Conservation (phyloP, 30 jellyfish, hydroid and myxozoan genomes). For the Hydractinia echinata region DNA sequence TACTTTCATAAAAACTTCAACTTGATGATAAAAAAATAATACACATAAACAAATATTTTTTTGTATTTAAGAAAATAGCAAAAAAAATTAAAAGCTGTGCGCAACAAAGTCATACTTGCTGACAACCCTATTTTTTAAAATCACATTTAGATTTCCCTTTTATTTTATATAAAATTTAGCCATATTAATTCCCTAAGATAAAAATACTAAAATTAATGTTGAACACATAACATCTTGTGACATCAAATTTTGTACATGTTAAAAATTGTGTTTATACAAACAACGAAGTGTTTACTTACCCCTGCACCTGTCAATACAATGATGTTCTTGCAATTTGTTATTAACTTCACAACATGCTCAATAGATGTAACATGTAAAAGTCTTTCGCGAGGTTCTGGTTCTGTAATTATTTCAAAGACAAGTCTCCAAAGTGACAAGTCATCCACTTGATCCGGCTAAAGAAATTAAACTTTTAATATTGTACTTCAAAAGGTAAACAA, state of each 20-base stretch:
- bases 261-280: too few species aligned
- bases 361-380: slow-evolving; percentile 56
- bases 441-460: slow-evolving; percentile 61
- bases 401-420: slow-evolving; percentile 64
- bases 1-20: too few species aligned
- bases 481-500: neutral
- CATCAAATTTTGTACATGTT: neutral
- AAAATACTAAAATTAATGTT: neutral
- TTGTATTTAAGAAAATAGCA: too few species aligned
- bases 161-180: neutral
- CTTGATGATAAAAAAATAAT: too few species aligned
- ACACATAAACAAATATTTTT: too few species aligned
- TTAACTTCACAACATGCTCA: slow-evolving; percentile 48
- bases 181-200: neutral
- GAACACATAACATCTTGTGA: neutral
- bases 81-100: too few species aligned
- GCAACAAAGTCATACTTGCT: neutral
- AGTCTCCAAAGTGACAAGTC: slow-evolving; percentile 66
- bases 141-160: neutral
- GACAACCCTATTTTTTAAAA: neutral
- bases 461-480: neutral
- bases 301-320: slow-evolving; percentile 91
- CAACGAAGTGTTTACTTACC: slow-evolving; percentile 31
- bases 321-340: slow-evolving; percentile 51
- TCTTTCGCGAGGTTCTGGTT: slow-evolving; percentile 58